Evolutionary conservation across 2,888 invertebrate species (phyloP), one percentile per base, ranked within the genome.

Genomic region (Aphidius colemani): DNA sequence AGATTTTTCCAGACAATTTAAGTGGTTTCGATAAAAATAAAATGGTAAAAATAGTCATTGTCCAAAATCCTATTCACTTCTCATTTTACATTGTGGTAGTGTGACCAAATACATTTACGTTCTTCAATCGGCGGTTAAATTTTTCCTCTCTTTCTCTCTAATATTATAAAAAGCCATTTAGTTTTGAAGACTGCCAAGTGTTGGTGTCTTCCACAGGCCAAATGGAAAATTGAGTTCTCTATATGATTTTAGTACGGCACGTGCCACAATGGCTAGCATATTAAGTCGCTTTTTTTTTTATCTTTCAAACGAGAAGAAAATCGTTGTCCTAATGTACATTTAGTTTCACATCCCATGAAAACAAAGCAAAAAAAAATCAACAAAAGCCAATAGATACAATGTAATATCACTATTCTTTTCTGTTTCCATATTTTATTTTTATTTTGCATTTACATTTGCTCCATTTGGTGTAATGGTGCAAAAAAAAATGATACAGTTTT

Each of bases 181-280:
- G 40, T 55, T 48, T 6, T 62, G 57, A 56, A 53, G 59, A 39
- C 43, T 30, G 51, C 39, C 53, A 48, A 43, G 63, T 57, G 30
- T 30, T 30, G 30, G 30, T 30, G 30, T 30, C 30, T 30, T 30
- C 5, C 5, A 59, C 53, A 49, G 46, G 66, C 69, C 71, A 77
- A 77, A 79, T 76, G 76, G 77, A 76, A 77, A 77, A 76, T 75
- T 75, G 77, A 78, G 76, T 75, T 74, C 72, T 75, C 76, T 30
- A 73, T 76, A 75, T 70, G 70, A 78, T 78, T 78, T 78, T 74
- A 78, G 71, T 74, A 70, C 62, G 66, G 72, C 75, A 75, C 77
- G 78, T 77, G 78, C 71, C 71, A 11, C 63, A 48, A 59, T 30
- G 63, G 53, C 11, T 9, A n/a, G 63, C 64, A 66, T 71, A 75